A percentile compares a stretch with the other conserved stretches of the same genome.
Evolutionary conservation across 2,888 invertebrate genomes (phyloP).

Genomic region (Copidosoma aretas): DNA sequence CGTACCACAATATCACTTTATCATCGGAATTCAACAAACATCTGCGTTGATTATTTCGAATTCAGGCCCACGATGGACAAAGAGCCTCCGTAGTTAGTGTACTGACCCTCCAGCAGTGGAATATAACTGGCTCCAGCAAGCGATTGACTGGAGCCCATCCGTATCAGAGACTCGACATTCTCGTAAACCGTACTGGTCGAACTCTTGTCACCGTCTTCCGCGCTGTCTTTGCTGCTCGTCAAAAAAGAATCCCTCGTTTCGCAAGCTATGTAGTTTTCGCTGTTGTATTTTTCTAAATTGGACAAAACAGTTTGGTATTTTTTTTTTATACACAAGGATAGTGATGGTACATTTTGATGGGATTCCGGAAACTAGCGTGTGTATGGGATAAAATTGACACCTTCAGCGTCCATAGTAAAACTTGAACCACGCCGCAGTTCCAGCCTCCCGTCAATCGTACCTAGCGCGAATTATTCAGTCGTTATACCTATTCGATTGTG

Average conservation of each 20-base stretch:
- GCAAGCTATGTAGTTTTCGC: conserved; percentile 48
- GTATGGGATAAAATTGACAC: too few relatives aligned
- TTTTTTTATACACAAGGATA: background rate
- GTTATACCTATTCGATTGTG: conserved; percentile 45
- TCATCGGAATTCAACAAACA: too few relatives aligned
- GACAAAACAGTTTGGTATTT: background rate
- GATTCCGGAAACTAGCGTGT: too few relatives aligned
- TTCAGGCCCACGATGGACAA: background rate
- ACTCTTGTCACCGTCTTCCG: conserved; percentile 44
- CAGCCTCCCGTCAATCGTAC: too few relatives aligned
- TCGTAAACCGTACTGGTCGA: conserved; percentile 48
- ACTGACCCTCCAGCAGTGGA: conserved; percentile 32
- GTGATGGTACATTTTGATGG: background rate
- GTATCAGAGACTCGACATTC: conserved; percentile 46
- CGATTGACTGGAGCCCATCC: conserved; percentile 45
- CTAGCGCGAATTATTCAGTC: background rate
- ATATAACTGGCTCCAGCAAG: conserved; percentile 39
- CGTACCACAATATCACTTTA: too few relatives aligned
- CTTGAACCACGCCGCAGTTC: too few relatives aligned
- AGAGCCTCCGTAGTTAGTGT: background rate
- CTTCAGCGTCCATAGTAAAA: too few relatives aligned
- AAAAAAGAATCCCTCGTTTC: conserved; percentile 44
- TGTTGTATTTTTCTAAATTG: conserved; percentile 45
- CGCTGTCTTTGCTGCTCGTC: conserved; percentile 44
- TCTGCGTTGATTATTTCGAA: conserved; percentile 19